phyloP scores from a whole-genome alignment of 2,113 vertebrate species.

The Thunnus maccoyii region DNA sequence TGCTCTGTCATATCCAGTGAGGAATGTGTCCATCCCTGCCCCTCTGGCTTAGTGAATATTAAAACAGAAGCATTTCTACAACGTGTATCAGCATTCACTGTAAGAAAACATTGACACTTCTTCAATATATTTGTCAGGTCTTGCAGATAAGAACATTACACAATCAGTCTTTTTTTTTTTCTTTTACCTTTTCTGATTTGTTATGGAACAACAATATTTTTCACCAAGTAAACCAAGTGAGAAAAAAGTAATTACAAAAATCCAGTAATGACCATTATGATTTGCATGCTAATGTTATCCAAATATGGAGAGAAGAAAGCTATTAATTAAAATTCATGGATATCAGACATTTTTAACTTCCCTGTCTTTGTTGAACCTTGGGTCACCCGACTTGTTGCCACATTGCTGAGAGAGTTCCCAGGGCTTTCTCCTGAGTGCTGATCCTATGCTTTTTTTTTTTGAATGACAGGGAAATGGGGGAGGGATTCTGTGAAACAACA shows the following conservation, averaged over 20 bases:
- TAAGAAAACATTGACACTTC: slow-evolving; percentile 29
- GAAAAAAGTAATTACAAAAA: slow-evolving; percentile 53
- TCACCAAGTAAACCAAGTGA: slow-evolving; percentile 30
- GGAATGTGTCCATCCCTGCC: slow-evolving; percentile 23
- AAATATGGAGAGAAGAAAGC: slow-evolving; percentile 49
- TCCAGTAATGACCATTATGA: slow-evolving; percentile 42
- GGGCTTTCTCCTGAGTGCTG: slow-evolving; percentile 42
- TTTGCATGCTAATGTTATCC: slow-evolving; percentile 50
- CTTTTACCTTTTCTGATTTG: slow-evolving; percentile 19
- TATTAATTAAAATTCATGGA: slow-evolving; percentile 60
- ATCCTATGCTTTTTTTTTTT: slow-evolving; percentile 28
- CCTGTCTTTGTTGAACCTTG: slow-evolving; percentile 14
- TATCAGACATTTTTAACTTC: slow-evolving; percentile 13
- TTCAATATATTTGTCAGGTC: slow-evolving; percentile 40
- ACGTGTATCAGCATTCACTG: slow-evolving; percentile 4
- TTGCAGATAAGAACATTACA: slow-evolving; percentile 46
- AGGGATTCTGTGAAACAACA: slow-evolving; percentile 59
- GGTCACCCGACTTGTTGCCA: slow-evolving; percentile 48
- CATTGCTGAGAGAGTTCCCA: slow-evolving; percentile 55
- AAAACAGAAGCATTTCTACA: slow-evolving; percentile 39
- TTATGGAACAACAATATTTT: slow-evolving; percentile 43
- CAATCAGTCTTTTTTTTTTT: slow-evolving; percentile 41
- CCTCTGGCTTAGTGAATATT: slow-evolving; percentile 40
- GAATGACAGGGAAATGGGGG: slow-evolving; percentile 67
- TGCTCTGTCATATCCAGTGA: slow-evolving; percentile 33